A percentile compares a stretch with the other conserved stretches of the same genome.
These are phyloP conservation scores for Felis chaus DNA, from an alignment of 2,113 vertebrate species.

Conservation along the genomic window DNA sequence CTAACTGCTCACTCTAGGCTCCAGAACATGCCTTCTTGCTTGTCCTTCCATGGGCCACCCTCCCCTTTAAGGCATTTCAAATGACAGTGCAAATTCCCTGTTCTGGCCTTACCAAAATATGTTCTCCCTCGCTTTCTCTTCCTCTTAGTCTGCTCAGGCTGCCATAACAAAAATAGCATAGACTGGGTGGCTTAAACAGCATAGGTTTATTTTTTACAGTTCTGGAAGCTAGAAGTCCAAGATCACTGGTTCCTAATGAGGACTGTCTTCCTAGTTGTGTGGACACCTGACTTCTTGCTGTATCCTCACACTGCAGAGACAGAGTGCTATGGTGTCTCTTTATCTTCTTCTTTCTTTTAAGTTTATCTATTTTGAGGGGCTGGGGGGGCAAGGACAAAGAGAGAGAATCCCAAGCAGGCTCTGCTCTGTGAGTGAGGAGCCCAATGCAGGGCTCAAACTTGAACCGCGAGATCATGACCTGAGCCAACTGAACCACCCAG, in stretches of 20 bases:
- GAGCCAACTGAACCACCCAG: too few species aligned
- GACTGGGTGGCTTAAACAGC: background rate
- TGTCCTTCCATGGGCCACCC: background rate
- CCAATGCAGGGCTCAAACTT: too few species aligned
- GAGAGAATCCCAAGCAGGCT: too few species aligned
- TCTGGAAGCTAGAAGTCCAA: background rate
- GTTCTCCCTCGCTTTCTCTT: background rate
- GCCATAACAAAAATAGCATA: background rate
- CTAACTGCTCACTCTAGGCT: background rate
- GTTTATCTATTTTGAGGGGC: too few species aligned
- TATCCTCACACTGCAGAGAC: background rate
- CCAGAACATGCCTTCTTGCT: background rate
- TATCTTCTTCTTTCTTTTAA: too few species aligned
- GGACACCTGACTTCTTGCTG: background rate
- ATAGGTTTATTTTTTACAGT: background rate
- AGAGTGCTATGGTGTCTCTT: background rate
- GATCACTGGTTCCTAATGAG: background rate
- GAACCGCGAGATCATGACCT: too few species aligned
- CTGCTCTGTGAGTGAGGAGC: too few species aligned
- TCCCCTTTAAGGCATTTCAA: constrained; percentile 2
- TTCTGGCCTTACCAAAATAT: background rate
- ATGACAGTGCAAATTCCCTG: background rate
- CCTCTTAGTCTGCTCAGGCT: background rate
- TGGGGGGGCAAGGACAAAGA: too few species aligned
- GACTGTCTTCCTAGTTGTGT: background rate